Evolutionary conservation across 2,888 invertebrate genomes (phyloP).

Genomic region (Punctoribates punctum): DNA sequence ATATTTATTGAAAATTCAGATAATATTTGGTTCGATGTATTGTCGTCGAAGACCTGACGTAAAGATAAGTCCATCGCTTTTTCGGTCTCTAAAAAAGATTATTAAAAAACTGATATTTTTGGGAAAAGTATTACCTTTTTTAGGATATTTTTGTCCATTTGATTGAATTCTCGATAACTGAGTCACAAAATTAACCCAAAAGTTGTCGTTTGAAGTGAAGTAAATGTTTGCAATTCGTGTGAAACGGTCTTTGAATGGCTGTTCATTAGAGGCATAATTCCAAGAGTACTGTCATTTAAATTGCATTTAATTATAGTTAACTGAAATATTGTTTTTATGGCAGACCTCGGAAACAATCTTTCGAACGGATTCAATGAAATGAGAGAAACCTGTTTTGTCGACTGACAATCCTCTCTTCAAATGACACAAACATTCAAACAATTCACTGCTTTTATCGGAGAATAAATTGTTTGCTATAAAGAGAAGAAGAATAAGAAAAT

Average conservation of each 20-base stretch:
- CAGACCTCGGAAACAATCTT: not conserved
- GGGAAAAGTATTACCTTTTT: slow-evolving; percentile 4
- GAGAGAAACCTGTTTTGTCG: not conserved
- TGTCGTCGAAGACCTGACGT: not conserved
- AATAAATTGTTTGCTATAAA: not conserved
- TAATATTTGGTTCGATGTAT: not conserved
- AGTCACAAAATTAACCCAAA: not conserved
- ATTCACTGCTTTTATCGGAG: not conserved
- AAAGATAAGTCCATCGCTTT: not conserved
- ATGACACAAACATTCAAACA: not conserved
- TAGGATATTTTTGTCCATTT: not conserved
- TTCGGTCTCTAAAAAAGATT: not conserved
- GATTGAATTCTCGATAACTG: not conserved
- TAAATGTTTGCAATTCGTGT: not conserved
- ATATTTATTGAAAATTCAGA: not conserved
- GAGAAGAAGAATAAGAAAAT: not conserved
- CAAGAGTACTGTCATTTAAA: slow-evolving; percentile 7
- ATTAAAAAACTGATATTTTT: not conserved
- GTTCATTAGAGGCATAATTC: not conserved
- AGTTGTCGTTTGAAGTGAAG: slow-evolving; percentile 3
- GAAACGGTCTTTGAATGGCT: not conserved
- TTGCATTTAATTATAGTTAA: not conserved
- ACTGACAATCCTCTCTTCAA: not conserved
- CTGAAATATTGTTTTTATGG: not conserved
- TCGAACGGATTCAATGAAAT: not conserved